Conservation (phyloP, 2,797 vertebrate species). For the Rhadinocentrus ornatus region DNA sequence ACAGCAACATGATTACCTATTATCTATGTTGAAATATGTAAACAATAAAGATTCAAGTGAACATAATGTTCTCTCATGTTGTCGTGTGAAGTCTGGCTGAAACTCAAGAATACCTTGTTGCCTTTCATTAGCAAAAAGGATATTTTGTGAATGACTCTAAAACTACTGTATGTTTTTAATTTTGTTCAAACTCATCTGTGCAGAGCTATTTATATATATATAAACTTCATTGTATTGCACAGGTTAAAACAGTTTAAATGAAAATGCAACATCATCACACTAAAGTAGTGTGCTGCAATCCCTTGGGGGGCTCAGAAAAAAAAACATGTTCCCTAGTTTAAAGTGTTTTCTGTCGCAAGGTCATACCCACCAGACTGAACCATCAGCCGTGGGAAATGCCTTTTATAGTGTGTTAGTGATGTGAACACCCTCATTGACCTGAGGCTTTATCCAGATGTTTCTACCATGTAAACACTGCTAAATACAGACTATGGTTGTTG, state of each 20-base stretch:
- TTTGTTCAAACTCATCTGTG: neutral
- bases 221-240: neutral
- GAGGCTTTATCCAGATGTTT: slow-evolving; percentile 78
- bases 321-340: neutral
- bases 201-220: neutral
- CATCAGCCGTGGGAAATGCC: slow-evolving; percentile 60
- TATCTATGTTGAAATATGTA: slow-evolving; percentile 84
- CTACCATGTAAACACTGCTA: slow-evolving; percentile 72
- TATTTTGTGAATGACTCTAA: neutral
- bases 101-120: neutral
- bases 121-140: neutral
- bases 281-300: too few relatives aligned
- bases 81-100: slow-evolving; percentile 21
- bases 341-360: slow-evolving; percentile 48
- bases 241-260: neutral
- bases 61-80: slow-evolving; percentile 38
- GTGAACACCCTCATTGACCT: slow-evolving; percentile 69
- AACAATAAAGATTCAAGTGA: slow-evolving; percentile 84
- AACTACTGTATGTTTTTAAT: neutral
- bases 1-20: slow-evolving; percentile 71
- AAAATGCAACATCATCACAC: too few relatives aligned
- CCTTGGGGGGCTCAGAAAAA: neutral
- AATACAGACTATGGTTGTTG: slow-evolving; percentile 60
- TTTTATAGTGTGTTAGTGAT: slow-evolving; percentile 75
- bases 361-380: slow-evolving; percentile 51